phyloP scores from a whole-genome alignment of 2,888 invertebrate genomes.

The Zygothrica quintamaculata region DNA sequence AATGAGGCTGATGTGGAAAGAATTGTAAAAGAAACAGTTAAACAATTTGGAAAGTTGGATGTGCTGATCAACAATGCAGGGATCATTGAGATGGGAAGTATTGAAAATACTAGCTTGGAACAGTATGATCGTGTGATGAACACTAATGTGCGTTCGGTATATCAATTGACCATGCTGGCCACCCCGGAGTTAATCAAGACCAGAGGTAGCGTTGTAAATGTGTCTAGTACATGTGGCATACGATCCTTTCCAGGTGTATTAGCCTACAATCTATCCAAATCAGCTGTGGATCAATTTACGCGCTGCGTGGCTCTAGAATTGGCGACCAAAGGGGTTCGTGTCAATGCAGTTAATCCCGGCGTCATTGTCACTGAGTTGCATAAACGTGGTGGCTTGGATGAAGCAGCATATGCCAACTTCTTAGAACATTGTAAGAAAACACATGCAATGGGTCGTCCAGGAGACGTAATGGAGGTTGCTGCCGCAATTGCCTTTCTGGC shows the following conservation, averaged over 20 bases:
- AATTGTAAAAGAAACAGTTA: constrained; percentile 89
- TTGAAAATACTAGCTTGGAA: constrained; percentile 93
- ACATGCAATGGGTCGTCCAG: constrained; percentile 95
- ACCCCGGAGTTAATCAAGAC: constrained; percentile 93
- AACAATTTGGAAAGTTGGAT: constrained; percentile 91
- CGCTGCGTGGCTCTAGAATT: constrained; percentile 95
- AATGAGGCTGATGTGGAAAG: constrained; percentile 89
- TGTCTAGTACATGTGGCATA: constrained; percentile 96
- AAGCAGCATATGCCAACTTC: constrained; percentile 92
- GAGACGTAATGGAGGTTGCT: constrained; percentile 94
- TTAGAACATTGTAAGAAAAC: constrained; percentile 93
- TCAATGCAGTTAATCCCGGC: constrained; percentile 96
- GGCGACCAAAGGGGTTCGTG: constrained; percentile 92
- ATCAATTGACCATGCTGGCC: constrained; percentile 93
- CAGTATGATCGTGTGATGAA: constrained; percentile 96
- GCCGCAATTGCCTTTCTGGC: constrained; percentile 96
- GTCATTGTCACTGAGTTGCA: constrained; percentile 95
- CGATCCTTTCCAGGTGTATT: constrained; percentile 95
- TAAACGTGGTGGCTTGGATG: constrained; percentile 92
- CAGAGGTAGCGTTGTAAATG: constrained; percentile 96
- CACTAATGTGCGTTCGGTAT: constrained; percentile 92
- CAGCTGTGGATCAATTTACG: constrained; percentile 97
- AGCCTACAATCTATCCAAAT: constrained; percentile 96
- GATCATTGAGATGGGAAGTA: constrained; percentile 91
- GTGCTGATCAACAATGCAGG: constrained; percentile 96